phyloP scores from a whole-genome alignment of 2,113 vertebrate species.

The Neotoma lepida region DNA sequence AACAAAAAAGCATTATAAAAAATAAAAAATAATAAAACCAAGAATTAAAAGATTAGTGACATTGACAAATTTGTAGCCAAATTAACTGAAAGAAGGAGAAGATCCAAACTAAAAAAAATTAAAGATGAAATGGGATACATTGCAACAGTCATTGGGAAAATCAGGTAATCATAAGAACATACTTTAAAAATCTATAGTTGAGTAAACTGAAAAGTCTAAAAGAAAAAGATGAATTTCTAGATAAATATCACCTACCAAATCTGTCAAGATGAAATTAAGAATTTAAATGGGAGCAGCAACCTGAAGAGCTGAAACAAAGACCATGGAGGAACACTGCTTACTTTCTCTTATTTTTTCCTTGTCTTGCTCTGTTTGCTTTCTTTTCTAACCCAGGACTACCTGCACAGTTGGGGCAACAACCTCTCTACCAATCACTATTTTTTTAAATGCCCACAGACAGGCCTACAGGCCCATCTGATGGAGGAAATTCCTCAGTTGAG shows the following conservation, averaged over 20 bases:
- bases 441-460: not conserved
- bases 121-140: not conserved
- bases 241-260: not conserved
- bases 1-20: not conserved
- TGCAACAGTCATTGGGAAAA: not conserved
- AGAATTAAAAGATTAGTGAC: not conserved
- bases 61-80: not conserved
- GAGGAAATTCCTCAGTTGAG: not conserved
- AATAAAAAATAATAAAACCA: not conserved
- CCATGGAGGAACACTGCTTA: not conserved
- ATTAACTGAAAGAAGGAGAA: not conserved
- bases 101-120: not conserved
- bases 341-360: not conserved
- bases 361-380: not conserved
- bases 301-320: not conserved
- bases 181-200: not conserved
- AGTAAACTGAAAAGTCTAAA: not conserved
- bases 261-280: not conserved
- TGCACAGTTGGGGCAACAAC: not conserved
- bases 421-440: not conserved
- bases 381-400: not conserved
- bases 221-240: not conserved
- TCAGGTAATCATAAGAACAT: not conserved
- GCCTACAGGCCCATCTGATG: not conserved
- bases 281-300: not conserved